Percentiles rank a stretch among this genome's conserved stretches.
Evolutionary conservation across 1,140 invertebrate species (phyloP).

Genomic region (Nephotettix cincticeps): DNA sequence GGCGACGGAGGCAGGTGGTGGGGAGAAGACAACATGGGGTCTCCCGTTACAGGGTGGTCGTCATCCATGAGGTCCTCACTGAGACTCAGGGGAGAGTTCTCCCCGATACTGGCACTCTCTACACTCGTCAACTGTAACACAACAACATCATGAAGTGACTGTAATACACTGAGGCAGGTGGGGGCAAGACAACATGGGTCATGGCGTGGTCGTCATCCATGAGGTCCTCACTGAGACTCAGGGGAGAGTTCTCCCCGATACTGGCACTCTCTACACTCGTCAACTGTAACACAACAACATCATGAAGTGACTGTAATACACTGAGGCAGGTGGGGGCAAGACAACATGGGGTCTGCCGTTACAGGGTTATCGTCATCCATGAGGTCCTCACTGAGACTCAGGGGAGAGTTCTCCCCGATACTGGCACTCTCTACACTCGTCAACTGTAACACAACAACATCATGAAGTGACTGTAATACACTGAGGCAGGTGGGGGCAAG

Average conservation of each 20-base stretch:
- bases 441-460: too few relatives aligned
- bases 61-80: constrained; percentile 31
- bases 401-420: not conserved
- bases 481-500: not conserved
- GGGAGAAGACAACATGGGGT: constrained; percentile 24
- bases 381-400: constrained; percentile 20
- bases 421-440: too few relatives aligned
- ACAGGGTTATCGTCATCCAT: constrained; percentile 28
- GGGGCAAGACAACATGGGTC: constrained; percentile 7
- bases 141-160: too few relatives aligned
- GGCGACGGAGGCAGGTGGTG: constrained; percentile 4
- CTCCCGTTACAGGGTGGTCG: constrained; percentile 22
- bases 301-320: too few relatives aligned
- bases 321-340: not conserved
- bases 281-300: too few relatives aligned
- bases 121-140: too few relatives aligned
- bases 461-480: too few relatives aligned
- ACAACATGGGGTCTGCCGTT: constrained; percentile 23
- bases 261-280: too few relatives aligned
- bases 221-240: constrained; percentile 20
- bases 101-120: not conserved
- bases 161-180: too few relatives aligned
- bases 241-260: not conserved
- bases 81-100: constrained; percentile 1
- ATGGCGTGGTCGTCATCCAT: constrained; percentile 28